These are phyloP conservation scores for Drosophila imparisetae DNA, from an alignment of 2,888 invertebrate genomes.

Conservation along the genomic window DNA sequence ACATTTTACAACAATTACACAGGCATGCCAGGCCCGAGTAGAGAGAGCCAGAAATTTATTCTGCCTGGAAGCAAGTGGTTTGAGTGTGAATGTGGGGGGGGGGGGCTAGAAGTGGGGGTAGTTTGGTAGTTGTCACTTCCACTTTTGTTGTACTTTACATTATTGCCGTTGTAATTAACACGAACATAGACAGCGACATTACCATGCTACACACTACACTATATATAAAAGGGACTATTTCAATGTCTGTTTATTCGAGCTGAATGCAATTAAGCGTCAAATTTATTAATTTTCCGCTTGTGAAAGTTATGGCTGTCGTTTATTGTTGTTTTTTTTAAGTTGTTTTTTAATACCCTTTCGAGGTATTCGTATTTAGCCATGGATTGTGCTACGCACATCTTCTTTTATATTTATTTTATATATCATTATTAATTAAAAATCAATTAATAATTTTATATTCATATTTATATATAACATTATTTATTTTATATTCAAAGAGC, in stretches of 20 bases:
- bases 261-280: conserved; percentile 69
- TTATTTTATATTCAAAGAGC: conserved; percentile 23
- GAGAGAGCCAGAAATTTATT: conserved; percentile 1
- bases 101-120: conserved; percentile 4
- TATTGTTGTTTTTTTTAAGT: conserved; percentile 12
- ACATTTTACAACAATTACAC: conserved; percentile 70
- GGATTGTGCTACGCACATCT: neutral
- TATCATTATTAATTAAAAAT: neutral
- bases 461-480: neutral
- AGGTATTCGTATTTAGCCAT: neutral
- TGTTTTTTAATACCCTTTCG: neutral
- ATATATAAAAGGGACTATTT: conserved; percentile 26
- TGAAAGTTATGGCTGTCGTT: conserved; percentile 39
- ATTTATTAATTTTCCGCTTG: conserved; percentile 70
- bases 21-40: conserved; percentile 27
- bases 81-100: neutral
- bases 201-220: conserved; percentile 1
- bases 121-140: conserved; percentile 42
- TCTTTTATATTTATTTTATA: neutral
- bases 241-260: conserved; percentile 32
- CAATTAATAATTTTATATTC: neutral
- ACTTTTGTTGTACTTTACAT: conserved; percentile 58
- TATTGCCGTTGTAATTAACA: conserved; percentile 71
- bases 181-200: conserved; percentile 40
- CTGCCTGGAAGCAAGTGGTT: neutral